A percentile compares a stretch with the other conserved stretches of the same genome.
These are phyloP conservation scores for Pecten maximus DNA, from an alignment of 2,888 invertebrate genomes.

Conservation along the genomic window DNA sequence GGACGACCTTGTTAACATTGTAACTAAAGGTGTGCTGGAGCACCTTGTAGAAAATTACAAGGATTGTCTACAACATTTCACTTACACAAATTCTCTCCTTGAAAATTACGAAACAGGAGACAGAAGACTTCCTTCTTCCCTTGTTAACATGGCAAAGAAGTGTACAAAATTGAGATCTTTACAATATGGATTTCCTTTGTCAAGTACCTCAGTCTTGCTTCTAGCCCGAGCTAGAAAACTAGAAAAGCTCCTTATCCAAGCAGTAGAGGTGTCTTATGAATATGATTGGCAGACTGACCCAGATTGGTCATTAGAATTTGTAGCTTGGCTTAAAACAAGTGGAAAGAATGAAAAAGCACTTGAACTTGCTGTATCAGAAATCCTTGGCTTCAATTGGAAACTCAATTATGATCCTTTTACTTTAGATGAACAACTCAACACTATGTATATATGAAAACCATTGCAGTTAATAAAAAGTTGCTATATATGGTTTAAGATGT, in stretches of 20 bases:
- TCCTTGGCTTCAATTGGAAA: slow-evolving; percentile 62
- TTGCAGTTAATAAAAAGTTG: slow-evolving; percentile 18
- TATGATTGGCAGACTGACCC: slow-evolving; percentile 64
- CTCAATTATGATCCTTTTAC: slow-evolving; percentile 58
- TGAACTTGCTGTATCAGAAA: slow-evolving; percentile 61
- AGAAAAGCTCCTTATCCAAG: slow-evolving; percentile 60
- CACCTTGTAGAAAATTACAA: slow-evolving; percentile 61
- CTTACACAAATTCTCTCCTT: slow-evolving; percentile 67
- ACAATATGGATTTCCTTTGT: slow-evolving; percentile 68
- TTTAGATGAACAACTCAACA: slow-evolving; percentile 45
- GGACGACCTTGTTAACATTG: slow-evolving; percentile 69
- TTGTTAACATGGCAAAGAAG: slow-evolving; percentile 61
- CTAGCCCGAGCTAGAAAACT: slow-evolving; percentile 64
- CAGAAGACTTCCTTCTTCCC: slow-evolving; percentile 61
- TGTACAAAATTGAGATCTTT: slow-evolving; percentile 62
- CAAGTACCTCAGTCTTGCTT: slow-evolving; percentile 65
- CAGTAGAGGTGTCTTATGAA: slow-evolving; percentile 67
- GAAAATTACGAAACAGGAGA: slow-evolving; percentile 69
- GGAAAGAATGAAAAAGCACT: slow-evolving; percentile 56
- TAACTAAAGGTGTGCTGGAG: slow-evolving; percentile 69
- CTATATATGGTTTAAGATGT: neutral
- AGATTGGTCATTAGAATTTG: slow-evolving; percentile 57
- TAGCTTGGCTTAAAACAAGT: slow-evolving; percentile 58
- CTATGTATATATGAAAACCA: neutral
- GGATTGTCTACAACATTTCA: slow-evolving; percentile 62